Evolutionary conservation across 2,797 vertebrate genomes (phyloP), one percentile per base, ranked within the genome.

Genomic region (Pseudochromis fuscus): DNA sequence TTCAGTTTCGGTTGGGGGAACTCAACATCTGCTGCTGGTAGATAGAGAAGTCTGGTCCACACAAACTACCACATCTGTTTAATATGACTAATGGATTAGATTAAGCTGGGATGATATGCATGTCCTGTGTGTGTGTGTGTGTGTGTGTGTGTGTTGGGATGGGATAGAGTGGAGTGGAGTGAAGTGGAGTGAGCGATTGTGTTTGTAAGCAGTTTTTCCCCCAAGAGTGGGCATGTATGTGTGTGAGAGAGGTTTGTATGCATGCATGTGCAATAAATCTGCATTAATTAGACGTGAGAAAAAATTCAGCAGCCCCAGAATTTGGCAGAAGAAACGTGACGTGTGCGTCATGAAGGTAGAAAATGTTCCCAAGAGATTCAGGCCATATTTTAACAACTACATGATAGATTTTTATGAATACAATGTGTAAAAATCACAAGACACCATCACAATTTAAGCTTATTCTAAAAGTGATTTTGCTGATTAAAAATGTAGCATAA

Each of bases 11-110:
- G 57, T 83, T 37, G 40, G 60, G 60, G 31, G 64, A 83, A 18
- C 63, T 74, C n/a, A 44, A 67, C 85, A 87, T 81, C 85, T 88
- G 83, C 77, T 72, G 44, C 58, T 75, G 44, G 0, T 77, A 67
- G 77, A 83, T 84, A 75, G 75, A 84, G 81, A 75, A 62, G 72
- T 72, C 76, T 84, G 67, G 56, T 79, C 70, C 52, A 63, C 58
- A 79, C 67, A 50, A 83, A 82, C 77, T 44, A 53, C 28, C 37
- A 31, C 65, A 82, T 86, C 84, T 87, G 74, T 67, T 78, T 90
- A 88, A 89, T 90, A 87, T 84, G 83, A 85, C 86, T 91, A 91
- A 94, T 93, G 85, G 85, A 91, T 91, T 87, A 82, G 85, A 91
- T 92, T 81, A 88, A 82, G 64, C 65, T 12, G 40, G 63, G 67